These are phyloP conservation scores for Coregonus suidteri DNA, from an alignment of 2,797 vertebrate genomes.

Conservation along the genomic window DNA sequence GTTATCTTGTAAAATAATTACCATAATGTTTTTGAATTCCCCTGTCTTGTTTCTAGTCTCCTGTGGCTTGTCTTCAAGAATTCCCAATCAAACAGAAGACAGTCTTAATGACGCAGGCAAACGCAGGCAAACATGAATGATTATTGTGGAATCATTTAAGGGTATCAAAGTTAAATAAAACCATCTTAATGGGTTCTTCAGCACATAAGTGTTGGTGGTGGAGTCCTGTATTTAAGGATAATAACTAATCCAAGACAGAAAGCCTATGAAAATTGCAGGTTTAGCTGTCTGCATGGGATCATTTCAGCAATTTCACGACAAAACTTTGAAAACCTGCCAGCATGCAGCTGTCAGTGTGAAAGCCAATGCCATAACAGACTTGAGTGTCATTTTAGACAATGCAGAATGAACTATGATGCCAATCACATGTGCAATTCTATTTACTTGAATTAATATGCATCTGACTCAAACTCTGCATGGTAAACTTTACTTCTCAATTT, in stretches of 20 bases:
- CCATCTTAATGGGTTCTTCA: slow-evolving; percentile 58
- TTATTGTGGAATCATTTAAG: slow-evolving; percentile 63
- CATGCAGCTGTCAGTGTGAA: neutral
- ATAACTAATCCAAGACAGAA: slow-evolving; percentile 70
- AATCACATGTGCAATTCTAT: neutral
- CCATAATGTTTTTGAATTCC: slow-evolving; percentile 15
- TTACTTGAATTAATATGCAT: neutral
- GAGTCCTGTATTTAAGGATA: slow-evolving; percentile 75
- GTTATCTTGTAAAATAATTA: slow-evolving; percentile 19
- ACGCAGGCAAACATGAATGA: slow-evolving; percentile 29
- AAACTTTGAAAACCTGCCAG: slow-evolving; percentile 18
- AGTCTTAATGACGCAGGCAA: slow-evolving; percentile 7
- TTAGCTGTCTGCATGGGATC: slow-evolving; percentile 58
- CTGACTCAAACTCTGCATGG: neutral
- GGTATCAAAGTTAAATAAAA: slow-evolving; percentile 70
- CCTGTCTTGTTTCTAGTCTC: slow-evolving; percentile 16
- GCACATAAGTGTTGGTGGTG: slow-evolving; percentile 63
- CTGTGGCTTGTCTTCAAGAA: slow-evolving; percentile 19
- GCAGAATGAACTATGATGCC: neutral
- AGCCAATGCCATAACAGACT: neutral
- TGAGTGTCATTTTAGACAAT: neutral
- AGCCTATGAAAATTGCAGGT: slow-evolving; percentile 63
- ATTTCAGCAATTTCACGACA: slow-evolving; percentile 57
- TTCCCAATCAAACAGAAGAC: slow-evolving; percentile 37
- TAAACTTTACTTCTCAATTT: neutral